Base-by-base conservation (phyloP, 1,140 invertebrate genomes). In the Papilio aristodemus region DNA sequence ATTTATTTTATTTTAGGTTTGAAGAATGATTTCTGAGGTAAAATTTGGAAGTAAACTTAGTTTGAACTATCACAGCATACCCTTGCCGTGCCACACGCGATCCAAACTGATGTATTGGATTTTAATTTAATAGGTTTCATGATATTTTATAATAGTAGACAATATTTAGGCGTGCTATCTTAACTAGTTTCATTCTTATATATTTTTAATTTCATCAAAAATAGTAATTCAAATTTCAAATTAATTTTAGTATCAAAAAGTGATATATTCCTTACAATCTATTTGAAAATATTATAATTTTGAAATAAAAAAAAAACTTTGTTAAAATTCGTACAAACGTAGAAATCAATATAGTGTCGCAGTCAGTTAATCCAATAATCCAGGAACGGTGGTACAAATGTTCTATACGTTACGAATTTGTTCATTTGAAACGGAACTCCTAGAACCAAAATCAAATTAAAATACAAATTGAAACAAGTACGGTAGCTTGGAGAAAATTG, bases 341-440 rank as follows among this genome's bases (percentile, higher is more conserved):
- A 22, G 46, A 50, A 50, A 50, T 50, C 17, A 50, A 50, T 22
- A 22, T 3, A 11, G 46, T 50, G 19, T 50, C 46, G 19, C 46
- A 22, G 17, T 50, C 9, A 50, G 9, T 22, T 50, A 50, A 50
- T 50, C 46, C 19, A 50, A 50, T 50, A 50, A 50, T 50, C 46
- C 46, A 6, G 27, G 27, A 32, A 32, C 17, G 46, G 10, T 50
- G 46, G 17, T 50, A 22, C 46, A 50, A 50, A 50, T 22, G 46
- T 50, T 50, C 46, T 11, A 50, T 50, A 50, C 17, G 46, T 25
- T 50, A 8, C 46, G 46, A 17, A 19, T 50, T 50, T 3, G 46
- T 50, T 22, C 46, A 22, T 50, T 50, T 50, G 17, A 11, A 50
- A 50, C 46, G 19, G 46, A 50, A 50, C 19, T 50, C 11, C 46